Evolutionary conservation across 64 coral and sea anemone species (phyloP).

Genomic region (Anthopleura sola): DNA sequence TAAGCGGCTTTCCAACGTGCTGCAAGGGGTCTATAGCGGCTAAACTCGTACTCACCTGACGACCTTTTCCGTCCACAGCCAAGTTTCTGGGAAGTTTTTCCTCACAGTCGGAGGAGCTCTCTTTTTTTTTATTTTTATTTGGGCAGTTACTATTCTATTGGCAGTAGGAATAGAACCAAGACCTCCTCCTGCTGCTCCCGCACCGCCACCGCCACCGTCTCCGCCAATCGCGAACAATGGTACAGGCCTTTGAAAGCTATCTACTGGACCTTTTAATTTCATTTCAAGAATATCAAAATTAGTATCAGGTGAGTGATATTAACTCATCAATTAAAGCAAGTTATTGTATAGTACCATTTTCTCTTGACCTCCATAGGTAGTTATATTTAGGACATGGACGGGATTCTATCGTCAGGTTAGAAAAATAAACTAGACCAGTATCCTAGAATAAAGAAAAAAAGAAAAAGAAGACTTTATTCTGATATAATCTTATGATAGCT

Average conservation of each 20-base stretch:
- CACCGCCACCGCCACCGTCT: neutral
- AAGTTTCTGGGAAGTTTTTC: conserved; percentile 93
- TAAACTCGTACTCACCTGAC: conserved; percentile 73
- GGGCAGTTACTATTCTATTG: no score
- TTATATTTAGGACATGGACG: conserved; percentile 29
- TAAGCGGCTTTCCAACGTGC: no score
- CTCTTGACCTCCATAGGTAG: neutral
- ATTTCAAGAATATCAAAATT: no score
- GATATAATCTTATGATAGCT: neutral
- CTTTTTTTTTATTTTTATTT: neutral
- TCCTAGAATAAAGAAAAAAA: conserved; percentile 38
- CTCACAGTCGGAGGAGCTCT: conserved; percentile 21
- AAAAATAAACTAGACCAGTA: conserved; percentile 72
- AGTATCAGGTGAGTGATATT: no score
- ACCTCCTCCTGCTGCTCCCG: neutral
- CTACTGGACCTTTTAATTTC: neutral
- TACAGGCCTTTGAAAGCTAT: neutral
- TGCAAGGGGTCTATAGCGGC: no score
- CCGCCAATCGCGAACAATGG: neutral
- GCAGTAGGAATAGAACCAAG: neutral
- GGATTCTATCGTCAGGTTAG: conserved; percentile 64
- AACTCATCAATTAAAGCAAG: no score
- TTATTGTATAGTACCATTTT: neutral
- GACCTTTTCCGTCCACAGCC: conserved; percentile 83
- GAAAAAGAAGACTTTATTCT: neutral